These are phyloP conservation scores for Drosophila neoperkinsi DNA, from an alignment of 2,888 invertebrate species.

Conservation along the genomic window DNA sequence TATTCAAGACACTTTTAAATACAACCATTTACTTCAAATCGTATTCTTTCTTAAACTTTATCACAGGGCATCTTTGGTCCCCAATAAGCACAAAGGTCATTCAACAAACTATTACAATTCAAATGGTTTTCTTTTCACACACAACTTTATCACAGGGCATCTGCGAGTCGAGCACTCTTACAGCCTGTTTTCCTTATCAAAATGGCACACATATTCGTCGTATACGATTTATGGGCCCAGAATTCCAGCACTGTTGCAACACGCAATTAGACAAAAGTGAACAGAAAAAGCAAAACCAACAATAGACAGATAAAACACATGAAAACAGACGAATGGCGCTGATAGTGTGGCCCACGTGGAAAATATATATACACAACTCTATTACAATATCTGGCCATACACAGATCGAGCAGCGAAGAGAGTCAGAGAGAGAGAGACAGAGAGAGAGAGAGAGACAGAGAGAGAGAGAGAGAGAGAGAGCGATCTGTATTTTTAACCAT, in stretches of 20 bases:
- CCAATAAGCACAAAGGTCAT: background rate
- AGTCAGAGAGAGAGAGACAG: background rate
- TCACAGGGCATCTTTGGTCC: background rate
- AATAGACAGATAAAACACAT: slow-evolving; percentile 20
- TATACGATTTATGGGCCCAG: slow-evolving; percentile 45
- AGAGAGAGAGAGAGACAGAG: background rate
- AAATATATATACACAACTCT: background rate
- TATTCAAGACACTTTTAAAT: background rate
- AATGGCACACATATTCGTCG: slow-evolving; percentile 67
- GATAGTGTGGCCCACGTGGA: slow-evolving; percentile 46
- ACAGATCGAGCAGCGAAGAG: background rate
- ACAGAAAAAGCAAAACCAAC: background rate
- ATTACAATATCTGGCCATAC: slow-evolving; percentile 1
- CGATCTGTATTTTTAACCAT: slow-evolving; percentile 40
- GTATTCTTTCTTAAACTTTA: background rate
- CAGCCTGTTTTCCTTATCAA: slow-evolving; percentile 52
- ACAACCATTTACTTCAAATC: background rate
- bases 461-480: background rate
- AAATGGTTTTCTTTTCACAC: background rate
- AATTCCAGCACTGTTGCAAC: slow-evolving; percentile 30
- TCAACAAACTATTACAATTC: background rate
- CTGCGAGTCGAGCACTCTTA: background rate
- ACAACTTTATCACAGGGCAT: background rate
- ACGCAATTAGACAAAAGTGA: slow-evolving; percentile 55
- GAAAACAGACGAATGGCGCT: background rate